Evolutionary conservation across 2,797 vertebrate species (phyloP), one percentile per base, ranked within the genome.

Genomic region (Trematomus bernacchii): DNA sequence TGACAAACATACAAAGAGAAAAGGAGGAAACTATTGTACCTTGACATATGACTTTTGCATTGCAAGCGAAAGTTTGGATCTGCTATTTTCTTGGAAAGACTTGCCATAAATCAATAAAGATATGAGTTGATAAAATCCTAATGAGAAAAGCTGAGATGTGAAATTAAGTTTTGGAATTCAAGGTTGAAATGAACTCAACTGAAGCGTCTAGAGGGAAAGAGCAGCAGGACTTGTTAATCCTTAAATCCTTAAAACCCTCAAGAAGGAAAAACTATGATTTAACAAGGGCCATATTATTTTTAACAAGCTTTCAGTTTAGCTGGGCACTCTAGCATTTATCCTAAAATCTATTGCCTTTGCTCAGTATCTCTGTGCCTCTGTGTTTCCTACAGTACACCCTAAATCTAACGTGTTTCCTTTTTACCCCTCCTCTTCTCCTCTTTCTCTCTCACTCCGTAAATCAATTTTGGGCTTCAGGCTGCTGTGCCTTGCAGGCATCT

Each of bases 391-490:
- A n/a, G n/a, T n/a, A n/a, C 74, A 71, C 72, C 74, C 79, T 71
- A 82, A 88, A 84, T 86, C 82, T 82, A 85, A 80, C 46, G 33
- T 40, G 77, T 77, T 87, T 61, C 68, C 69, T 74, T 50, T 77
- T 63, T 57, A n/a, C 13, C 62, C 66, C 64, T 73, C 66, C 69
- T 66, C 78, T 73, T 76, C 82, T 72, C 83, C 70, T 85, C 77
- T 88, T 69, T 87, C 75, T 88, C 71, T 86, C 67, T 88, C 78
- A 85, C 80, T 88, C 85, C 91, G 84, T 88, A 90, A 94, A 94
- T 95, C 93, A 93, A 91, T 94, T 92, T 91, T 87, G 74, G 78
- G 87, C 93, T 94, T 82, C 76, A 85, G 93, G 93, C 90, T 86
- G 83, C 90, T 88, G 87, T 94, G 91, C 91, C 92, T 93, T 61